These are phyloP conservation scores for Saccostrea echinata DNA, from an alignment of 1,140 invertebrate species.

Conservation along the genomic window DNA sequence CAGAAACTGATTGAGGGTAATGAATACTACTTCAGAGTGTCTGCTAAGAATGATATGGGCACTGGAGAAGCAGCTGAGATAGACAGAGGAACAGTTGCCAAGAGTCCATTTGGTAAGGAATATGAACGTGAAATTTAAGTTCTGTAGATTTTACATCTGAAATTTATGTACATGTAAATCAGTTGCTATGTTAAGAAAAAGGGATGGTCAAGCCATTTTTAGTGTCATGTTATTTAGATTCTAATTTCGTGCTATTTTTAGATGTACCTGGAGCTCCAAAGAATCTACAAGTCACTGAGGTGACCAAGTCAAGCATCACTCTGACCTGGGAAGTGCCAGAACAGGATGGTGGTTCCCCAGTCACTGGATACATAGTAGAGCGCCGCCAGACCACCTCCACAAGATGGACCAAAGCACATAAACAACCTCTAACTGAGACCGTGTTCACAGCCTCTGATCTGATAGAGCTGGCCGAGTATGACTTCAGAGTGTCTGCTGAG, in stretches of 20 bases:
- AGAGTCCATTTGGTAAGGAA: constrained; percentile 77
- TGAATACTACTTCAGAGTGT: constrained; percentile 97
- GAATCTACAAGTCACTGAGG: constrained; percentile 89
- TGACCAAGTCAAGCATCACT: constrained; percentile 93
- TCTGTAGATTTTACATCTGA: no score
- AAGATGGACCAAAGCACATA: constrained; percentile 75
- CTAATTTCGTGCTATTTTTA: constrained; percentile 54
- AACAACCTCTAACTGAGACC: constrained; percentile 84
- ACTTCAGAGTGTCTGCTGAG: constrained; percentile 96
- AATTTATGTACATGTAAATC: no score
- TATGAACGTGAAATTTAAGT: not conserved
- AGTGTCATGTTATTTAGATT: no score
- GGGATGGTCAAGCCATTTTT: no score
- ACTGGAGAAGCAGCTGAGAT: constrained; percentile 86
- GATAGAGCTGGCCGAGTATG: constrained; percentile 94
- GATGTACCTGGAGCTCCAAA: constrained; percentile 80
- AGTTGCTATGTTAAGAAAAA: no score
- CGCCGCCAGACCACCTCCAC: constrained; percentile 89
- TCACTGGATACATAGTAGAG: constrained; percentile 95
- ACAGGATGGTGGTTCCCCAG: constrained; percentile 97
- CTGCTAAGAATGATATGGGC: constrained; percentile 93
- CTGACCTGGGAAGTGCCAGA: constrained; percentile 98
- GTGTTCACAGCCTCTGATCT: constrained; percentile 94
- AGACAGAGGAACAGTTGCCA: constrained; percentile 82
- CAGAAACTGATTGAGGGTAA: constrained; percentile 90